Conservation (phyloP, 2,113 vertebrate genomes). For the Gracilinanus agilis region DNA sequence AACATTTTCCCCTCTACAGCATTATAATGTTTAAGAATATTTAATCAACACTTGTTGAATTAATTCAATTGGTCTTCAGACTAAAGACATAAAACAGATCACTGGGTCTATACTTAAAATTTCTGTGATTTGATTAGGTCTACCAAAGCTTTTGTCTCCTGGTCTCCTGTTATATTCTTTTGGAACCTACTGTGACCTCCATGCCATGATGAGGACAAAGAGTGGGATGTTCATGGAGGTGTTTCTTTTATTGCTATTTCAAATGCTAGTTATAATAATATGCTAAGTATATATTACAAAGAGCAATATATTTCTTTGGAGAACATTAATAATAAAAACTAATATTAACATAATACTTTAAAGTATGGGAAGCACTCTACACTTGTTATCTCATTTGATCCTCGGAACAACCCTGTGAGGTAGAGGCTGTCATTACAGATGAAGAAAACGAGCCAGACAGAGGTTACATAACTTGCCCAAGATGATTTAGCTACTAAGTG, state of each 20-base stretch:
- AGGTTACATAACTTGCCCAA: not conserved
- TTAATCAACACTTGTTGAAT: not conserved
- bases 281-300: not conserved
- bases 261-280: not conserved
- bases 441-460: not conserved
- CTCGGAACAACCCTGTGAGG: not conserved
- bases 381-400: not conserved
- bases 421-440: not conserved
- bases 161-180: not conserved
- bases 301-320: not conserved
- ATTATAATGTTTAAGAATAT: not conserved
- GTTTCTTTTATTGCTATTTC: not conserved
- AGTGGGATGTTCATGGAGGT: not conserved
- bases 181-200: not conserved
- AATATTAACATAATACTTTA: not conserved
- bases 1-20: not conserved
- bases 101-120: not conserved
- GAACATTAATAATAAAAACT: not conserved
- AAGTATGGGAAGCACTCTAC: not conserved
- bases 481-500: not conserved
- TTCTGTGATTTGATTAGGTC: not conserved
- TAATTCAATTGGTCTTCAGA: not conserved
- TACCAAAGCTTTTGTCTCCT: not conserved
- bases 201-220: not conserved
- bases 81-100: not conserved